phyloP scores from a whole-genome alignment of 2,888 invertebrate genomes.

The Lepidocyrtoides sp. region DNA sequence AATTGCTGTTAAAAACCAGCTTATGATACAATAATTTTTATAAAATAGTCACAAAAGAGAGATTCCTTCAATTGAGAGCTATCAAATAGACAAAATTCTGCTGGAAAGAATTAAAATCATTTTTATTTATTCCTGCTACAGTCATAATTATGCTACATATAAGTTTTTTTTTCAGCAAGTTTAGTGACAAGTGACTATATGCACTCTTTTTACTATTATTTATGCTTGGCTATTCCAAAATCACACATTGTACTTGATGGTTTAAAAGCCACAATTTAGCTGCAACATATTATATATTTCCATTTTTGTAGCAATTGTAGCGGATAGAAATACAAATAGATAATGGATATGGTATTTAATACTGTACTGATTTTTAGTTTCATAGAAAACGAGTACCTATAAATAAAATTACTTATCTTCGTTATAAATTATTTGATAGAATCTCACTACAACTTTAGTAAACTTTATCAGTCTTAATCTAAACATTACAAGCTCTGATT shows the following conservation, averaged over 20 bases:
- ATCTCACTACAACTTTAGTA: constrained; percentile 59
- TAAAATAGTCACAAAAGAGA: constrained; percentile 14
- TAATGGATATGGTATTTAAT: not conserved
- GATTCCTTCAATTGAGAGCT: no score
- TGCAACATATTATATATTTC: constrained; percentile 24
- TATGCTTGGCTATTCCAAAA: constrained; percentile 4
- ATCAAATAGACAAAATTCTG: constrained; percentile 4
- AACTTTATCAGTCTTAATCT: constrained; percentile 75
- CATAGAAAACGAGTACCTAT: not conserved
- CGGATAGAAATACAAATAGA: not conserved
- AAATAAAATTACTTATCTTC: constrained; percentile 19
- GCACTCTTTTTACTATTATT: constrained; percentile 30
- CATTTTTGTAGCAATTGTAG: constrained; percentile 45
- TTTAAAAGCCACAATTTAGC: not conserved
- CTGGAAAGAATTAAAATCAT: constrained; percentile 40
- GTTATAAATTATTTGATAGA: constrained; percentile 50
- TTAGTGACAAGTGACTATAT: not conserved
- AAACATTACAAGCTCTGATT: constrained; percentile 74
- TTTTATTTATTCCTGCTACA: not conserved
- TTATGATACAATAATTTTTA: no score
- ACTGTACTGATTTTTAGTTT: constrained; percentile 56
- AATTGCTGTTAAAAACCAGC: no score
- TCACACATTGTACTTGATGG: constrained; percentile 55
- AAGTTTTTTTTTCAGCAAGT: not conserved
- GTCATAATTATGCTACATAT: no score